Conservation (phyloP, 2,113 vertebrate genomes). For the Xyrauchen texanus region DNA sequence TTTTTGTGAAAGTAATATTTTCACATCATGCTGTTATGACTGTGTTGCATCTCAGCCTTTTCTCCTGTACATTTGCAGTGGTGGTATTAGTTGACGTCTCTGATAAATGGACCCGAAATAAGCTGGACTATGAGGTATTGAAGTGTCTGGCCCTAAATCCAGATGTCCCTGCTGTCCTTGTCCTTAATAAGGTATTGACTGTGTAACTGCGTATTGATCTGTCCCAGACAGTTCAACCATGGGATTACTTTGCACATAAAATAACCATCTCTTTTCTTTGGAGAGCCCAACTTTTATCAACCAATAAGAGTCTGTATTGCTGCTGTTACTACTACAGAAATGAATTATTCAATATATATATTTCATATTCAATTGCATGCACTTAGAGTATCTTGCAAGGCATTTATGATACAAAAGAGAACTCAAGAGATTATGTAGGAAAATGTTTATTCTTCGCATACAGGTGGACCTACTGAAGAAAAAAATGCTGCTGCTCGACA, state of each 20-base stretch:
- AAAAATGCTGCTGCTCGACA: slow-evolving; percentile 79
- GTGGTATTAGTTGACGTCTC: slow-evolving; percentile 88
- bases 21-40: no score
- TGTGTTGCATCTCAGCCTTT: not conserved
- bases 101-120: slow-evolving; percentile 82
- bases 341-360: no score
- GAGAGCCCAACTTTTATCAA: not conserved
- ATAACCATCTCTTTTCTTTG: not conserved
- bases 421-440: not conserved
- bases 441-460: not conserved
- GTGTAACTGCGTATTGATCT: not conserved
- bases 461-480: slow-evolving; percentile 88
- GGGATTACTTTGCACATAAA: not conserved
- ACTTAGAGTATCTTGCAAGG: not conserved
- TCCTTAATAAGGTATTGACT: slow-evolving; percentile 88
- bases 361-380: not conserved
- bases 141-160: slow-evolving; percentile 79
- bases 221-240: not conserved
- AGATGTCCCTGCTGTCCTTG: slow-evolving; percentile 82
- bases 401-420: not conserved
- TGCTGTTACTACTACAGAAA: not conserved
- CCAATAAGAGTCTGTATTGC: not conserved
- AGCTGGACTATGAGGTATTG: slow-evolving; percentile 81
- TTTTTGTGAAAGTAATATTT: not conserved
- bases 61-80: slow-evolving; percentile 71